Base-by-base conservation (phyloP, 2,888 invertebrate genomes). In the Malacosoma neustria region DNA sequence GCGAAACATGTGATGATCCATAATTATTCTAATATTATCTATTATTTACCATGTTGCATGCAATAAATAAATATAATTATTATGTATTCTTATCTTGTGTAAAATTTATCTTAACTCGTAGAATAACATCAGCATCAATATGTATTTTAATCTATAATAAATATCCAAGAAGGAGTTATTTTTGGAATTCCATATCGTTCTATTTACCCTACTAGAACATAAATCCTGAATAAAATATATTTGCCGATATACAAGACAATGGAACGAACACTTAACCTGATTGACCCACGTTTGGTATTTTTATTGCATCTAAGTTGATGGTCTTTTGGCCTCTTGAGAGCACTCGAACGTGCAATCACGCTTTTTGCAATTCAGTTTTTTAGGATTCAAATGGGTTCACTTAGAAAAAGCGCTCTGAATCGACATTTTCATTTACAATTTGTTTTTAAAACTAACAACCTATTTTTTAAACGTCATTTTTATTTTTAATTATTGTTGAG, bases 261-360 rank as follows among this genome's bases (percentile, higher is more conserved):
- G 64, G 63, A 62, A 64, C 58, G 51, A 60, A 63, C 67, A 65
- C 65, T 67, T 64, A 63, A 59, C 64, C 63, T 61, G 65, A 66
- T 67, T 68, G 68, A 66, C 66, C 68, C 63, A 52, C 41, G 55
- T 49, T 41, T 49, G 66, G 66, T 63, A 68, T 68, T 68, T 68
- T 65, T 68, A 68, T 68, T 68, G 61, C 64, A 57, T 56, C 48
- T 45, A 50, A 51, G 48, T 41, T 49, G 43, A 45, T 48, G 45
- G 22, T 22, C 6, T 22, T 49, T 51, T 44, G 34, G 46, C 44
- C 49, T 45, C 22, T 22, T 6, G 22, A 4, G 22, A 9, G 9
- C 22, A 7, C 22, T 22, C 22, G 9, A 2, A 9, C 22, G 22
- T 3, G 2, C 4, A 22, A 0, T 22, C 22, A 22, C 22, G 22